Evolutionary conservation across 2,888 invertebrate genomes (phyloP), one percentile per base, ranked within the genome.

Genomic region (Ptilodon capucinus): DNA sequence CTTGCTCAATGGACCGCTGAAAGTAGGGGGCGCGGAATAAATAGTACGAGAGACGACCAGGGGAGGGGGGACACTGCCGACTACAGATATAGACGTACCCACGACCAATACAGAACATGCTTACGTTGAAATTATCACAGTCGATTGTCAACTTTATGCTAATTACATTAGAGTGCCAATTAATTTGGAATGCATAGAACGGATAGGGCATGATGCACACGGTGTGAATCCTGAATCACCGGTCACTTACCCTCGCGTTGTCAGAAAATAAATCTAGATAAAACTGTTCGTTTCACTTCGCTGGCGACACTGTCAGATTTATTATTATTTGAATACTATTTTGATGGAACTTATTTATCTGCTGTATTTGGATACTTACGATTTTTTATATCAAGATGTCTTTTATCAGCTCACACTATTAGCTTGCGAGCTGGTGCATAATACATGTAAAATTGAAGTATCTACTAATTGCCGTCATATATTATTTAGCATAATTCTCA

Each of bases 221-320:
- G 41, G 49, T 19, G 21, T 13, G 39, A 40, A 51, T 48, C 56
- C 51, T 84, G 84, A 84, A 63, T 84, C 84, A 83, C 71, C 79
- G 84, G 84, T 85, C 84, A 78, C 79, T 84, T 85, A 85, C 84
- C 84, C 82, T 78, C 71, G 68, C 73, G 68, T 57, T 66, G 76
- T 70, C 62, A 71, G 76, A 75, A 81, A 82, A 80, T 79, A 77
- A 68, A 71, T 66, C 57, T 40, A 56, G 53, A 60, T 66, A 60
- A 62, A 42, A 46, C 32, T 50, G 56, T 60, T 61, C 56, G 51
- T 59, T 51, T 46, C 50, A 40, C 30, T 45, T 17, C 14, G 18
- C 35, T 19, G 19, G 13, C 19, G 39, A 39, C 23, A 13, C 7
- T 19, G 14, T 25, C 25, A 14, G 40, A 40, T 40, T 40, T 16